These are phyloP conservation scores for Cirrhinus mrigala DNA, from an alignment of 2,797 vertebrate genomes.

Conservation along the genomic window DNA sequence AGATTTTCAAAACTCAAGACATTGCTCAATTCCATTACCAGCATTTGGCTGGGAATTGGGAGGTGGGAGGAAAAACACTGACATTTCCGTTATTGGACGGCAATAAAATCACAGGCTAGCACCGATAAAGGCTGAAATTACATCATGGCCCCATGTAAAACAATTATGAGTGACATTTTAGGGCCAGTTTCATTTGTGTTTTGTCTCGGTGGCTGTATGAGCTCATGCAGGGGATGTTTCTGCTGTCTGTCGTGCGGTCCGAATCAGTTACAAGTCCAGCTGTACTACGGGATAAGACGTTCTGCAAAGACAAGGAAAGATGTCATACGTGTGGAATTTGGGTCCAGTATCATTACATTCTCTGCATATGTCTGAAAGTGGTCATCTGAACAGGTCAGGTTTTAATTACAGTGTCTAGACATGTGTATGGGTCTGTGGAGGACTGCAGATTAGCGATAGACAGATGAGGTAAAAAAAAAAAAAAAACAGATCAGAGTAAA, in stretches of 20 bases:
- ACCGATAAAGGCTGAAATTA: background rate
- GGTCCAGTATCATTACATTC: constrained; percentile 46
- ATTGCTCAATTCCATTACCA: constrained; percentile 3
- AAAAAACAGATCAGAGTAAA: background rate
- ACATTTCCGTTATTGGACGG: background rate
- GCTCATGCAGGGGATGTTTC: background rate
- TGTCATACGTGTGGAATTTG: constrained; percentile 63
- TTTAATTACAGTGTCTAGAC: constrained; percentile 62
- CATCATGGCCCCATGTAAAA: constrained; percentile 21
- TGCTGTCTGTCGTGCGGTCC: constrained; percentile 1
- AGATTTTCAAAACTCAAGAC: constrained; percentile 1
- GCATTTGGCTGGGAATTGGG: background rate
- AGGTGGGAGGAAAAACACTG: background rate
- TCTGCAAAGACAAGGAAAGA: constrained; percentile 50
- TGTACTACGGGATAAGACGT: constrained; percentile 51
- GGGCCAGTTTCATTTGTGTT: background rate
- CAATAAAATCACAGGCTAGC: constrained; percentile 8
- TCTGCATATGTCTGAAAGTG: constrained; percentile 55
- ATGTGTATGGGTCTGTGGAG: constrained; percentile 32
- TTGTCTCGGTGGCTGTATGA: constrained; percentile 20
- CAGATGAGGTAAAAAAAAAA: background rate
- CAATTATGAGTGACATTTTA: constrained; percentile 13
- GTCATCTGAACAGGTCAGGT: constrained; percentile 55
- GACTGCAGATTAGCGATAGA: background rate
- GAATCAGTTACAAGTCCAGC: constrained; percentile 52